Percentiles rank a stretch among this genome's conserved stretches.
phyloP scores from a whole-genome alignment of 2,797 vertebrate species.

The Melanotaenia pygmaea region DNA sequence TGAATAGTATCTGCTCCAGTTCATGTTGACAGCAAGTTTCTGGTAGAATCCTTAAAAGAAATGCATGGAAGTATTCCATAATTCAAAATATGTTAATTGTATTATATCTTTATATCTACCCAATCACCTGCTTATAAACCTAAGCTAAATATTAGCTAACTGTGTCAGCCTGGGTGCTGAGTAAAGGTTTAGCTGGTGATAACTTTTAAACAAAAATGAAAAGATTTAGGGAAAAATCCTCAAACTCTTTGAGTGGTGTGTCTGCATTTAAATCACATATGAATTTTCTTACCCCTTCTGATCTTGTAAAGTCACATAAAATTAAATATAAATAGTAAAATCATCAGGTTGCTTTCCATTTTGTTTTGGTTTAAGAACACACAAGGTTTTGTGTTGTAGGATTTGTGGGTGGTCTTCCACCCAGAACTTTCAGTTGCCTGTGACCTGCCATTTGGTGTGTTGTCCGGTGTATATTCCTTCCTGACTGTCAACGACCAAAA shows the following conservation, averaged over 20 bases:
- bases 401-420: conserved; percentile 7
- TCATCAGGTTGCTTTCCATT: not conserved
- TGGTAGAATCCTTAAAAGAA: not conserved
- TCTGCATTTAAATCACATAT: not conserved
- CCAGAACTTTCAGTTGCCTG: not conserved
- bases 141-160: not conserved
- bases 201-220: not conserved
- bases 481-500: conserved; percentile 13
- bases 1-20: not conserved
- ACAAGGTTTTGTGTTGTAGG: not conserved
- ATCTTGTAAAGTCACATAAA: not conserved
- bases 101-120: not conserved
- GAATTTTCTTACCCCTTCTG: not conserved
- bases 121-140: not conserved
- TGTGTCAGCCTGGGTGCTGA: not conserved
- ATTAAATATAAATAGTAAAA: not conserved
- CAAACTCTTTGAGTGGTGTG: not conserved
- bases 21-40: not conserved
- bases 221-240: not conserved
- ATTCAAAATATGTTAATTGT: not conserved
- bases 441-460: conserved; percentile 3
- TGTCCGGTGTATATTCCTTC: not conserved
- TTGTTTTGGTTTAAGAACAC: conserved; percentile 8
- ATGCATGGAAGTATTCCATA: not conserved
- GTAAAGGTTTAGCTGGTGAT: not conserved